A percentile compares a stretch with the other conserved stretches of the same genome.
phyloP scores from a whole-genome alignment of 2,797 vertebrate species.

The Acanthurus tractus region DNA sequence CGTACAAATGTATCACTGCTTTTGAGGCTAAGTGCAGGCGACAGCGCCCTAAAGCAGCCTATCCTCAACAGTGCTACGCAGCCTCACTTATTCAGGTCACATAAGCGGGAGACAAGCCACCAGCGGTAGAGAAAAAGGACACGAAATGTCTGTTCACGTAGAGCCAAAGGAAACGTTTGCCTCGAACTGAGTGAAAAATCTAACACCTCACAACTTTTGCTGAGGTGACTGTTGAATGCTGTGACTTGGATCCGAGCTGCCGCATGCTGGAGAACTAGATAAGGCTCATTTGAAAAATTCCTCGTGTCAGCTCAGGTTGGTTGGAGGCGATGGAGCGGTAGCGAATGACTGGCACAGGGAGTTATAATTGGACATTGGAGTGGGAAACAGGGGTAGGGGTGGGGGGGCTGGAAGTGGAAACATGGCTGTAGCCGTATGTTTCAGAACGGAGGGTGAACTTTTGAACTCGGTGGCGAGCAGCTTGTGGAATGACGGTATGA shows the following conservation, averaged over 20 bases:
- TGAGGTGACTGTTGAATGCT: constrained; percentile 6
- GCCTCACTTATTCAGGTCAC: constrained; percentile 67
- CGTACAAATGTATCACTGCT: constrained; percentile 42
- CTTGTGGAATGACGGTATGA: constrained; percentile 23
- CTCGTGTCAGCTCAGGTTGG: constrained; percentile 38
- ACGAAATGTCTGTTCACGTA: constrained; percentile 8
- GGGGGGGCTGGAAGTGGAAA: constrained; percentile 17
- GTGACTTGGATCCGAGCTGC: constrained; percentile 17
- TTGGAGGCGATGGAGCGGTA: constrained; percentile 43
- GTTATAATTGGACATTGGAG: constrained; percentile 65
- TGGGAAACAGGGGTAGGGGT: constrained; percentile 16
- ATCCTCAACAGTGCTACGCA: constrained; percentile 36
- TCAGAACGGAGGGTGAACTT: constrained; percentile 45
- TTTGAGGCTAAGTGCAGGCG: constrained; percentile 72
- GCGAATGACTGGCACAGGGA: constrained; percentile 31
- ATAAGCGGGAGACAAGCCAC: constrained; percentile 39
- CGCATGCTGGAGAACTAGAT: constrained; percentile 12
- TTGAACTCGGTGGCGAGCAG: constrained; percentile 57
- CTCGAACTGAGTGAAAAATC: constrained; percentile 1
- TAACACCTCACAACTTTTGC: constrained; percentile 17
- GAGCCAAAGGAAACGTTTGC: constrained; percentile 29
- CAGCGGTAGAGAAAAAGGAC: constrained; percentile 13
- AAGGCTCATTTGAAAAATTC: constrained; percentile 49
- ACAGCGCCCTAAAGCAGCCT: constrained; percentile 67
- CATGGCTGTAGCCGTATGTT: constrained; percentile 13